Conservation (phyloP, 2,888 invertebrate genomes). For the Hermodice carunculata region DNA sequence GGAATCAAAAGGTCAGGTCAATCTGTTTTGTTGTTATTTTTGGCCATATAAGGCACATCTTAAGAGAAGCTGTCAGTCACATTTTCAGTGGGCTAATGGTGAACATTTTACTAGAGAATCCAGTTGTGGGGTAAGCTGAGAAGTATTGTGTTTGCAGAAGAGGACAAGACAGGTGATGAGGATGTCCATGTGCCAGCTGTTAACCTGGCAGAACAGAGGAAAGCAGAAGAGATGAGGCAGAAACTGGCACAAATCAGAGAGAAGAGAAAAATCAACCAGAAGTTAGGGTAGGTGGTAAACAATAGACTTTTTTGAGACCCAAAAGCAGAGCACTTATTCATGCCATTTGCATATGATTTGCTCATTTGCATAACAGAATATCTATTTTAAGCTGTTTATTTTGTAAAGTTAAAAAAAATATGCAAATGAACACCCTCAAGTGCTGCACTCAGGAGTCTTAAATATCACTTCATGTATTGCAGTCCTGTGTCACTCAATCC, state of each 20-base stretch:
- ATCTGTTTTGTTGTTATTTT: no score
- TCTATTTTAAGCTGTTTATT: neutral
- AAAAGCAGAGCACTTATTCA: no score
- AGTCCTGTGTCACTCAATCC: no score
- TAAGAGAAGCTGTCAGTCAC: neutral
- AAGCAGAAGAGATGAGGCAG: slow-evolving; percentile 85
- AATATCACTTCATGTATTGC: no score
- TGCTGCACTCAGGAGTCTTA: no score
- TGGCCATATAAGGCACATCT: no score
- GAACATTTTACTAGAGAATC: slow-evolving; percentile 79
- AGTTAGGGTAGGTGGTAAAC: slow-evolving; percentile 72
- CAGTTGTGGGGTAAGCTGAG: slow-evolving; percentile 7
- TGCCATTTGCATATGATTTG: no score
- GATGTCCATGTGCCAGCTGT: slow-evolving; percentile 72
- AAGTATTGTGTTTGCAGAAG: neutral
- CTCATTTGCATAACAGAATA: no score
- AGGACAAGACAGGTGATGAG: slow-evolving; percentile 36
- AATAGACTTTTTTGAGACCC: neutral
- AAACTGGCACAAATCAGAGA: slow-evolving; percentile 84
- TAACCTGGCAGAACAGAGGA: slow-evolving; percentile 75
- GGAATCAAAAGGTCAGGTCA: no score
- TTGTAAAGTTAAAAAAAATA: no score
- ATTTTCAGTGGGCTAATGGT: slow-evolving; percentile 76
- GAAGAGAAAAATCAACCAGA: slow-evolving; percentile 82
- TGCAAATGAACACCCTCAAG: no score